Evolutionary conservation across 2,113 vertebrate species (phyloP), one percentile per base, ranked within the genome.

Genomic region (Argyrosomus japonicus): DNA sequence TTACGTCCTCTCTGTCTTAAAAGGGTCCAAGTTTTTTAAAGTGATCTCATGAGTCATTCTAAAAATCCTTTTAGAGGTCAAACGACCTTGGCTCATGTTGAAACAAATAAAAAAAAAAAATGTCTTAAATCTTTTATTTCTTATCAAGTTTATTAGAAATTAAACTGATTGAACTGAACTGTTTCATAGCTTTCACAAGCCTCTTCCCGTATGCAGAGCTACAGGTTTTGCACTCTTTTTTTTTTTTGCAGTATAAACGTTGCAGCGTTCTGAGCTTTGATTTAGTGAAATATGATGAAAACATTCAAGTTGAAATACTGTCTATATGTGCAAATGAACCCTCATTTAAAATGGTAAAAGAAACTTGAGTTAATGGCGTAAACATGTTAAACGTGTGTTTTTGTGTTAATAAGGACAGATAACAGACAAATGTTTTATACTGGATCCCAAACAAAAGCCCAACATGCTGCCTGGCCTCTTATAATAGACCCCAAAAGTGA

Each of bases 391-490:
- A 29, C 0, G 1, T 58, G 63, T 43, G 36, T 83, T 64, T 79
- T 68, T 23, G 15, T 45, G 77, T 74, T 61, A 70, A 65, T 65
- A 75, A 83, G 25, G 58, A 62, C 9, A 51, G 19, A 68, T 0
- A 9, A 56, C 61, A 62, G 53, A 48, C 18, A 21, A 56, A 73
- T 10, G 32, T 73, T 82, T 81, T 62, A 82, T 86, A 90, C 29
- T 17, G 3, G 65, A 47, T 74, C 43, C 21, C 21, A 54, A 68
- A 68, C 48, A 54, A 18, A 75, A 79, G 40, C 43, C 63, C 40
- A 54, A 74, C 43, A 14, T 27, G 45, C 27, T 61, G 21, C 68
- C 12, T 27, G 2, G 6, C 27, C 18, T 23, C 56, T 51, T 40
- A 50, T 50, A 57, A 62, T 50, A 71, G 7, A 83, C 76, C 60